Percentiles rank a stretch among this genome's conserved stretches.
These are phyloP conservation scores for Salvator merianae DNA, from an alignment of 2,113 vertebrate species.

Conservation along the genomic window DNA sequence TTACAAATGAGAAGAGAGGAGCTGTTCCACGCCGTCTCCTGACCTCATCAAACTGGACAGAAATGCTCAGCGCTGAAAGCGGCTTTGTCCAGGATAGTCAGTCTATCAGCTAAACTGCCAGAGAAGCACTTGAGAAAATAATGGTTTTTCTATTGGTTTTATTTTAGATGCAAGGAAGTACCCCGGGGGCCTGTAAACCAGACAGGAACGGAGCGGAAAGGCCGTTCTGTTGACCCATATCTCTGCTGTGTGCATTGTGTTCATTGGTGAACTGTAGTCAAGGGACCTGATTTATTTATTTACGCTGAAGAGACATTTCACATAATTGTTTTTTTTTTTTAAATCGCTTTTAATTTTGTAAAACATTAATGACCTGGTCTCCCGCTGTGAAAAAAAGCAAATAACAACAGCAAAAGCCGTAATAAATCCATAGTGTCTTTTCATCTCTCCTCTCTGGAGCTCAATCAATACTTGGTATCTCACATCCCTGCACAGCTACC, in stretches of 20 bases:
- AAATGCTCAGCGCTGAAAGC: not conserved
- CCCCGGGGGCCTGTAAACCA: not conserved
- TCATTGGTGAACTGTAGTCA: not conserved
- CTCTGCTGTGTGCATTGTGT: not conserved
- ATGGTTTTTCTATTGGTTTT: not conserved
- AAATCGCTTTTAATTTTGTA: no score
- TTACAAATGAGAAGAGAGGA: no score
- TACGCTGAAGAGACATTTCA: not conserved
- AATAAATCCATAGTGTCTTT: no score
- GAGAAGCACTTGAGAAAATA: no score
- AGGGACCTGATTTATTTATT: no score
- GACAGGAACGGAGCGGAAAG: not conserved
- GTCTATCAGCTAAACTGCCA: not conserved
- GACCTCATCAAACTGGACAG: not conserved
- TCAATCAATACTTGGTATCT: not conserved
- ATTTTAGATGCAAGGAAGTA: no score
- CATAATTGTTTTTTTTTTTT: not conserved
- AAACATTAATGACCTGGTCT: no score
- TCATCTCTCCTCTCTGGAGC: not conserved
- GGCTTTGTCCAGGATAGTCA: not conserved
- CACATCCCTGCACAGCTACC: not conserved
- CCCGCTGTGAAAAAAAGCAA: not conserved
- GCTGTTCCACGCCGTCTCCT: no score
- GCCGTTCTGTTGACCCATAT: not conserved
- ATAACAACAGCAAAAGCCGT: no score